Conservation (phyloP, 2,797 vertebrate species). For the Acipenser transmontanus region DNA sequence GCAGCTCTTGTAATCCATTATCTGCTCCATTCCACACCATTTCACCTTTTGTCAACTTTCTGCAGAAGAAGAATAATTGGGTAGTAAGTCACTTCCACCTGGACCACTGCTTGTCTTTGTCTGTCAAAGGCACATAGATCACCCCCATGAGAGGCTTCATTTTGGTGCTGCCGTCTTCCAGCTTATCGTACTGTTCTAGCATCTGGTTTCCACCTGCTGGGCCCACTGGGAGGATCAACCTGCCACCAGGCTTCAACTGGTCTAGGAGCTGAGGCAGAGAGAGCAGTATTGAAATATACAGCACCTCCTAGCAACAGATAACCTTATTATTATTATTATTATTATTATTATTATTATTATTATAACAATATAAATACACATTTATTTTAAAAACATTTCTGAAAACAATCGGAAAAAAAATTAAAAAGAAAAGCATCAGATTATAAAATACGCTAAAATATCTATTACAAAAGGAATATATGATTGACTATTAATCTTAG, state of each 20-base stretch:
- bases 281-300: background rate
- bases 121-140: constrained; percentile 99
- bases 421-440: no score
- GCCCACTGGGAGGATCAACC: constrained; percentile 92
- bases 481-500: no score
- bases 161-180: constrained; percentile 95
- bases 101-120: constrained; percentile 98
- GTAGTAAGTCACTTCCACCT: constrained; percentile 99
- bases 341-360: no score
- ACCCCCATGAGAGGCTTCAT: constrained; percentile 99
- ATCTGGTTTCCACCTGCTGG: constrained; percentile 97
- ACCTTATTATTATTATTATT: no score
- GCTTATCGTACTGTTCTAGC: constrained; percentile 96
- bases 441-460: no score
- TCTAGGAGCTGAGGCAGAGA: constrained; percentile 78
- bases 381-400: no score
- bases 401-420: no score
- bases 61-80: constrained; percentile 77
- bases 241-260: constrained; percentile 93
- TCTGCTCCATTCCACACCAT: constrained; percentile 82
- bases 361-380: no score
- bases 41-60: constrained; percentile 83
- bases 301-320: no score
- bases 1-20: constrained; percentile 65
- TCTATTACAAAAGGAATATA: no score